Conservation (phyloP, 2,797 vertebrate species). For the Muscicapa comitata region DNA sequence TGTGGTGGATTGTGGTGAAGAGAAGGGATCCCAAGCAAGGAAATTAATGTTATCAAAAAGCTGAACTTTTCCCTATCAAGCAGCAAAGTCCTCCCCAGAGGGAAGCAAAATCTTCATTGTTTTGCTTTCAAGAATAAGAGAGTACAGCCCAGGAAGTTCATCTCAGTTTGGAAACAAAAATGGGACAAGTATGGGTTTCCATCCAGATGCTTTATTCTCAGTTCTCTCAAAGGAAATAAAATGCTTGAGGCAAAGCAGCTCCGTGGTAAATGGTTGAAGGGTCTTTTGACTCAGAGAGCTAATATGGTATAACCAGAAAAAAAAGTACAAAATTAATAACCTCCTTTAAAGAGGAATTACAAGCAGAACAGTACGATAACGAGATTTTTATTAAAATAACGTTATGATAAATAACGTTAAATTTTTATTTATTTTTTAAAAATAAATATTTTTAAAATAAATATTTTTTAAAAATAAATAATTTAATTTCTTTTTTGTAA, state of each 20-base stretch:
- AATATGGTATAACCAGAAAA: not conserved
- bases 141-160: not conserved
- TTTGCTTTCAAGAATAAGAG: not conserved
- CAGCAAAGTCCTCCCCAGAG: not conserved
- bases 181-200: not conserved
- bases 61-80: not conserved
- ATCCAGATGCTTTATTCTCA: not conserved
- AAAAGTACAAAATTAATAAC: not conserved
- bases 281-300: not conserved
- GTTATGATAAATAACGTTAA: no score
- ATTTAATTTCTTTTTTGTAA: no score
- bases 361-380: rapidly evolving
- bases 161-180: not conserved
- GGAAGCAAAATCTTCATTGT: not conserved
- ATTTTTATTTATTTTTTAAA: no score
- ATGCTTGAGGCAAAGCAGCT: not conserved
- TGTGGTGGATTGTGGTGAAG: rapidly evolving
- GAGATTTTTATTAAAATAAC: not conserved
- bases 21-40: not conserved
- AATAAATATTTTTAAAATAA: no score
- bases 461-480: no score
- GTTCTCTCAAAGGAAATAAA: not conserved
- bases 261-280: not conserved
- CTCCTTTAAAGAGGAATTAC: not conserved
- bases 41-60: not conserved